These are phyloP conservation scores for Psilopsiagon aymara DNA, from an alignment of 2,113 vertebrate species.

Conservation along the genomic window DNA sequence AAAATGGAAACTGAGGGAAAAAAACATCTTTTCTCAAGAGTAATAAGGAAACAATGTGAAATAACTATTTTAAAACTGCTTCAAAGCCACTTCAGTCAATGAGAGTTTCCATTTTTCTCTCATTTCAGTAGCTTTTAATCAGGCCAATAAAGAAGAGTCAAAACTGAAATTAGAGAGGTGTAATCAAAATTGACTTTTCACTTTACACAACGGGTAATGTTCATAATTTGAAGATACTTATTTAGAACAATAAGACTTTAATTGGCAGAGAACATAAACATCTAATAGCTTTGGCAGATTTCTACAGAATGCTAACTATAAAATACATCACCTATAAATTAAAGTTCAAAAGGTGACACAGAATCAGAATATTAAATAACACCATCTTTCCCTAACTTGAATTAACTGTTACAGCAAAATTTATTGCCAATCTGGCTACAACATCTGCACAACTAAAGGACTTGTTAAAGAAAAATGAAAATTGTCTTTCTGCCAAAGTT, in stretches of 20 bases:
- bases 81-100: not conserved
- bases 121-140: slow-evolving; percentile 22
- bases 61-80: not conserved
- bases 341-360: slow-evolving; percentile 44
- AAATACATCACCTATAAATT: slow-evolving; percentile 31
- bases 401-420: slow-evolving; percentile 51
- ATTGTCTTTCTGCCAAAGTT: slow-evolving; percentile 66
- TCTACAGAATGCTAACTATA: not conserved
- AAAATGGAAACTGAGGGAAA: not conserved
- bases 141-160: not conserved
- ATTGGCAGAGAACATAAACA: not conserved
- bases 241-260: not conserved
- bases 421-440: slow-evolving; percentile 68
- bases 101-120: slow-evolving; percentile 9
- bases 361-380: slow-evolving; percentile 49
- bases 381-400: slow-evolving; percentile 20
- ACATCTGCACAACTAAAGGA: slow-evolving; percentile 67
- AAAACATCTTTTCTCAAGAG: not conserved
- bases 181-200: slow-evolving; percentile 6
- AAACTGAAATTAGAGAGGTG: not conserved
- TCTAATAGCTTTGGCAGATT: not conserved
- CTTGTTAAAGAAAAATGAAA: slow-evolving; percentile 68
- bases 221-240: not conserved
- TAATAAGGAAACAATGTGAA: not conserved
- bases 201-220: not conserved